phyloP scores from a whole-genome alignment of 2,113 vertebrate species.

The Rousettus leschenaultii region DNA sequence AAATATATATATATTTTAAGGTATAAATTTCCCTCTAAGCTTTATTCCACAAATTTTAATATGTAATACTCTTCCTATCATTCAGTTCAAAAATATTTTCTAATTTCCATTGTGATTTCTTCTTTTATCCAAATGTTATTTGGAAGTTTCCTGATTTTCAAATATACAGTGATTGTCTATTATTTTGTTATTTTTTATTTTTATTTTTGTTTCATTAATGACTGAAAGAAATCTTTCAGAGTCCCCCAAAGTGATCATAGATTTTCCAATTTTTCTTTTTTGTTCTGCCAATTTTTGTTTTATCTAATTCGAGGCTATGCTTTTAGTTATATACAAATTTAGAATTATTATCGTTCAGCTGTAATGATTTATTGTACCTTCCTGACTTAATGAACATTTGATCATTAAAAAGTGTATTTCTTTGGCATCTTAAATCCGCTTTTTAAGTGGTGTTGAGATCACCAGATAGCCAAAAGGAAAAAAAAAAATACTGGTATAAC shows the following conservation, averaged over 20 bases:
- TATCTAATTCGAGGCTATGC: not conserved
- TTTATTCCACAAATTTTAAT: not conserved
- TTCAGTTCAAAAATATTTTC: not conserved
- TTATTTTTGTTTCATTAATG: not conserved
- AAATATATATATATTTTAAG: not conserved
- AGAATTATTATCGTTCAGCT: not conserved
- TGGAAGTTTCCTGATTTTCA: conserved; percentile 23
- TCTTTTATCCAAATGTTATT: not conserved
- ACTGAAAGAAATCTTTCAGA: not conserved
- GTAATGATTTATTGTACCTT: not conserved
- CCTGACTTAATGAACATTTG: not conserved
- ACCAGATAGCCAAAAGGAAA: not conserved
- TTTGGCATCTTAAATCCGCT: not conserved
- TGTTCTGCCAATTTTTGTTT: not conserved
- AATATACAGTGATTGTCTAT: not conserved
- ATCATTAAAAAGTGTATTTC: not conserved
- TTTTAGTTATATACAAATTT: not conserved
- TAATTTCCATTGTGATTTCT: not conserved
- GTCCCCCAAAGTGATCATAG: not conserved
- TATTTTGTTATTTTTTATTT: not conserved
- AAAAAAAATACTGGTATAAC: not conserved
- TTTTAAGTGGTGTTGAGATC: not conserved
- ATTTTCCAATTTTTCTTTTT: conserved; percentile 3
- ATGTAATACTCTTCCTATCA: not conserved
- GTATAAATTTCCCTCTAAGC: not conserved